Conservation (phyloP, 2,888 invertebrate species). For the Nomada fucata region DNA sequence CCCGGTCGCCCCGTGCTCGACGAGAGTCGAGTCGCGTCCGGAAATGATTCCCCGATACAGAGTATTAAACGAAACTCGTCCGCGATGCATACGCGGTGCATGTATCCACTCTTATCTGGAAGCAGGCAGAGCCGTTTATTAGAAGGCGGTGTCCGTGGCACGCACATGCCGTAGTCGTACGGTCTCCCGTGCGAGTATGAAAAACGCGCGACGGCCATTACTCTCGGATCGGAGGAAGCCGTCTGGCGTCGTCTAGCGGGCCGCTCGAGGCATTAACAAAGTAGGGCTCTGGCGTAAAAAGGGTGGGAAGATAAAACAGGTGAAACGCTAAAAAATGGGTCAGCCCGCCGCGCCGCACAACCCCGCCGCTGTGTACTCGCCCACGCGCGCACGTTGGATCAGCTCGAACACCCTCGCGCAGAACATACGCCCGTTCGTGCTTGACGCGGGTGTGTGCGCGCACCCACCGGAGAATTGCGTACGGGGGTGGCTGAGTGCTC, state of each 20-base stretch:
- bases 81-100: constrained; percentile 44
- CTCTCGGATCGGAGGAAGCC: constrained; percentile 69
- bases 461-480: constrained; percentile 39
- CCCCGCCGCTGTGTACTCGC: constrained; percentile 7
- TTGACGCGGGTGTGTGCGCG: constrained; percentile 31
- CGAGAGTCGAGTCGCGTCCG: constrained; percentile 48
- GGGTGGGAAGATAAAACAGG: constrained; percentile 74
- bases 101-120: constrained; percentile 58
- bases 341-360: constrained; percentile 54
- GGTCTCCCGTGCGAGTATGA: constrained; percentile 17
- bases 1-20: not conserved
- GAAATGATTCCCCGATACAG: constrained; percentile 62
- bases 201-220: constrained; percentile 66
- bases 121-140: constrained; percentile 38
- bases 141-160: constrained; percentile 18
- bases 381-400: constrained; percentile 35
- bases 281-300: constrained; percentile 76
- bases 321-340: constrained; percentile 77
- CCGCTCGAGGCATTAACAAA: constrained; percentile 72
- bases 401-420: constrained; percentile 44
- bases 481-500: constrained; percentile 49
- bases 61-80: constrained; percentile 65
- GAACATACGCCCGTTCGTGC: constrained; percentile 42
- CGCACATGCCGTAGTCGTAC: constrained; percentile 29
- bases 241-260: constrained; percentile 69